Evolutionary conservation across 2,797 vertebrate genomes (phyloP).

Genomic region (Percopsis omiscomaycus): DNA sequence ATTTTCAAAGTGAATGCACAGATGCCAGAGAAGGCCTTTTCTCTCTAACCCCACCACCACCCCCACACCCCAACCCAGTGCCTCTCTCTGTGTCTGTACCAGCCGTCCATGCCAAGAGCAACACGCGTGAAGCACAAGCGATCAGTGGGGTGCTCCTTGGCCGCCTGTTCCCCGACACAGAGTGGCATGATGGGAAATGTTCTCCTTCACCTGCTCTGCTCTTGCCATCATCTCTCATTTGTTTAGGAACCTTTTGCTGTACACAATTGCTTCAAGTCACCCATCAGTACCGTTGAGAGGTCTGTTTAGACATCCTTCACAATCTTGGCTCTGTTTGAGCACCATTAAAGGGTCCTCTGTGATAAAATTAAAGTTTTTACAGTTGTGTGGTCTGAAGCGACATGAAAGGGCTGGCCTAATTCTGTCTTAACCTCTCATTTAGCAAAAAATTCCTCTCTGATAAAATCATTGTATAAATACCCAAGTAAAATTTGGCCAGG

Average conservation of each 20-base stretch:
- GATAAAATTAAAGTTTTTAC: too few species aligned
- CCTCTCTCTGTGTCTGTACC: constrained; percentile 57
- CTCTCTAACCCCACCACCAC: constrained; percentile 47
- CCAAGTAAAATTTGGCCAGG: too few species aligned
- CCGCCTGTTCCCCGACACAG: constrained; percentile 63
- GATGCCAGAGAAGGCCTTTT: constrained; percentile 75
- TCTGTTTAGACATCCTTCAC: neutral
- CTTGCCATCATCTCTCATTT: constrained; percentile 11
- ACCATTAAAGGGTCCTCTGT: too few species aligned
- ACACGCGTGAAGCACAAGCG: constrained; percentile 73
- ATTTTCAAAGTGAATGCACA: constrained; percentile 84
- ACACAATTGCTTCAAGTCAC: constrained; percentile 18
- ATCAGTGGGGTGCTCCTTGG: constrained; percentile 69
- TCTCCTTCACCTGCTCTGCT: constrained; percentile 44
- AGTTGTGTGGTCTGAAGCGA: too few species aligned
- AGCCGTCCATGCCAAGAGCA: constrained; percentile 75
- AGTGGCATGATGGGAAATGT: constrained; percentile 61
- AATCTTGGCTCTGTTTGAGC: too few species aligned
- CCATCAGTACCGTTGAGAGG: constrained; percentile 9
- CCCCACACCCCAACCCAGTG: neutral
- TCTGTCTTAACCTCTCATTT: too few species aligned
- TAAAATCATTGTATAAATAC: too few species aligned
- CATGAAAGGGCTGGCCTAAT: too few species aligned
- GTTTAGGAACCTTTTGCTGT: constrained; percentile 29
- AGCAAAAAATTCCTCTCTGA: too few species aligned